phyloP scores from a whole-genome alignment of 2,888 invertebrate genomes.

The Monoplex corrugatus region DNA sequence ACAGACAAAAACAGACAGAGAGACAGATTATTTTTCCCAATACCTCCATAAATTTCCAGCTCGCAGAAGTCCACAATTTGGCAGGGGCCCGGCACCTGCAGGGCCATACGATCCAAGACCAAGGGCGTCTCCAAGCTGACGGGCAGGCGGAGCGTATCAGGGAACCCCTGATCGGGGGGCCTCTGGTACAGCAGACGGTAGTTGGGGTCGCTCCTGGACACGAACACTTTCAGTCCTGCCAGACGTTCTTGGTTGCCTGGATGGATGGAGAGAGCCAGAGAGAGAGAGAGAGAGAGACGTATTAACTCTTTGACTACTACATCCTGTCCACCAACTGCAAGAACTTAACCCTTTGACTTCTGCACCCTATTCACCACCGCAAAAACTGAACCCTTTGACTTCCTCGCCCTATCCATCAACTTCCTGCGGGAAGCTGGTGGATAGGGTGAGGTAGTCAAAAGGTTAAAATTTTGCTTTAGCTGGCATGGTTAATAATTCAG shows the following conservation, averaged over 20 bases:
- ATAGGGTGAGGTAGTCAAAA: too few species aligned
- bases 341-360: too few species aligned
- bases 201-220: not conserved
- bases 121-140: constrained; percentile 11
- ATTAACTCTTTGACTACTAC: too few species aligned
- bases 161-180: not conserved
- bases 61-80: constrained; percentile 47
- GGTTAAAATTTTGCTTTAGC: too few species aligned
- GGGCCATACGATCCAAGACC: constrained; percentile 11
- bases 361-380: too few species aligned
- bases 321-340: too few species aligned
- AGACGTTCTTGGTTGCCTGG: constrained; percentile 28
- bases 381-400: too few species aligned
- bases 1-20: not conserved
- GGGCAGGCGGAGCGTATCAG: not conserved
- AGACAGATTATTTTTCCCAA: not conserved
- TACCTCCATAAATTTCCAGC: constrained; percentile 47
- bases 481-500: too few species aligned
- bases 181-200: constrained; percentile 25
- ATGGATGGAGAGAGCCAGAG: not conserved
- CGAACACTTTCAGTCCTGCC: not conserved
- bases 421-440: too few species aligned
- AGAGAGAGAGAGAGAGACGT: not conserved
- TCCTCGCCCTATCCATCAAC: too few species aligned
- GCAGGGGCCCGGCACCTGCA: constrained; percentile 33